A percentile compares a stretch with the other conserved stretches of the same genome.
phyloP scores from a whole-genome alignment of 2,888 invertebrate genomes.

The Nephrotoma appendiculata region DNA sequence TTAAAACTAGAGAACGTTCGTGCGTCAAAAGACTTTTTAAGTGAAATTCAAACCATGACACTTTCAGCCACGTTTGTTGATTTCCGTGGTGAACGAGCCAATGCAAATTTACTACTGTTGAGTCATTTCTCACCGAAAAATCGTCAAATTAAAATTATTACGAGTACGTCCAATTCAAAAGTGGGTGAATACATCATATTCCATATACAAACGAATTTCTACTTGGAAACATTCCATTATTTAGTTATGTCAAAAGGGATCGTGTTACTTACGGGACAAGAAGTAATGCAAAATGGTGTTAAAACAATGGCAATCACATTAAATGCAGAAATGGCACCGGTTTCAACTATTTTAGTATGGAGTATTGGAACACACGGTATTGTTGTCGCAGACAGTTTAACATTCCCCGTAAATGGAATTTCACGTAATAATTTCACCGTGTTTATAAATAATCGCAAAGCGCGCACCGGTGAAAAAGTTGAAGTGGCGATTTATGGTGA shows the following conservation, averaged over 20 bases:
- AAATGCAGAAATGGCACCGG: constrained; percentile 84
- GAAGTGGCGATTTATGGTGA: constrained; percentile 89
- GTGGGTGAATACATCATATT: constrained; percentile 92
- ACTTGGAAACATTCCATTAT: constrained; percentile 78
- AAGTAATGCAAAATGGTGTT: constrained; percentile 63
- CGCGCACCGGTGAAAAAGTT: constrained; percentile 81
- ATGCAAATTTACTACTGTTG: constrained; percentile 53
- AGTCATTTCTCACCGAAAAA: constrained; percentile 69
- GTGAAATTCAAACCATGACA: constrained; percentile 49
- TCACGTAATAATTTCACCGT: constrained; percentile 83
- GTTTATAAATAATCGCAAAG: constrained; percentile 82
- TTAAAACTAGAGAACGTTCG: constrained; percentile 38
- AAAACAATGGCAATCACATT: constrained; percentile 69
- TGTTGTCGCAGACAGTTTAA: constrained; percentile 81
- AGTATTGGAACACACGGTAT: constrained; percentile 68
- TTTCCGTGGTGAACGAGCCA: constrained; percentile 48
- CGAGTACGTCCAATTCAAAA: constrained; percentile 68
- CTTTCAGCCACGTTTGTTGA: constrained; percentile 56
- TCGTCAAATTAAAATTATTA: constrained; percentile 72
- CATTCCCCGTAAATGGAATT: constrained; percentile 94
- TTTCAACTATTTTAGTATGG: constrained; percentile 81
- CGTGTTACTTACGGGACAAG: constrained; percentile 69
- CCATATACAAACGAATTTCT: constrained; percentile 84
- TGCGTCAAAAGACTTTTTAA: constrained; percentile 46
- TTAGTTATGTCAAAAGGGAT: constrained; percentile 87